Evolutionary conservation across 2,888 invertebrate genomes (phyloP).

Genomic region (Rotaria macrura): DNA sequence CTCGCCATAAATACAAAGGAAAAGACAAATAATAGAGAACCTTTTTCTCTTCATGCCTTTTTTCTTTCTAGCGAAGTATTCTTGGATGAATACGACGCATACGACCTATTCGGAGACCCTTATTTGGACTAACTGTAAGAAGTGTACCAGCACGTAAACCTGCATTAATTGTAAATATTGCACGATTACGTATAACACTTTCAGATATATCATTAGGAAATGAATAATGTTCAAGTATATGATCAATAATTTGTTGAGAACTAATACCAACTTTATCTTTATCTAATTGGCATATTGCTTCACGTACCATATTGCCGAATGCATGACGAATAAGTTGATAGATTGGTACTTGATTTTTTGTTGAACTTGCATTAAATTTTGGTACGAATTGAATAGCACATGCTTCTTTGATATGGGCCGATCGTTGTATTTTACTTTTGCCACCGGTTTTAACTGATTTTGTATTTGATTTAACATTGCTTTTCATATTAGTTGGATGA

Average conservation of each 20-base stretch:
- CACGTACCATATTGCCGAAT: slow-evolving; percentile 11
- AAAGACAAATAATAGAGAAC: no score
- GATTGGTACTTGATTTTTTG: not conserved
- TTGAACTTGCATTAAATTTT: slow-evolving; percentile 12
- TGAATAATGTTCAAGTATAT: not conserved
- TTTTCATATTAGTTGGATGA: not conserved
- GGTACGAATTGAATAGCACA: slow-evolving; percentile 18
- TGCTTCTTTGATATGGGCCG: no score
- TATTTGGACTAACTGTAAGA: not conserved
- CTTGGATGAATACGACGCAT: not conserved
- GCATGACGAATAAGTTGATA: slow-evolving; percentile 21
- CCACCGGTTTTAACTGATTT: no score
- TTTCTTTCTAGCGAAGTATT: not conserved
- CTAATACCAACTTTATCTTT: not conserved
- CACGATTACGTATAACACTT: not conserved
- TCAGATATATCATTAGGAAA: not conserved
- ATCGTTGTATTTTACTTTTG: no score
- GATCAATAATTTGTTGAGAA: slow-evolving; percentile 9
- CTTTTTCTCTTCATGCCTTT: not conserved
- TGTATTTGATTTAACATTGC: not conserved
- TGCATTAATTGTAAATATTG: not conserved
- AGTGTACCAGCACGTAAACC: not conserved
- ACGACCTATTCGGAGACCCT: not conserved
- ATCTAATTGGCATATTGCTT: slow-evolving; percentile 16
- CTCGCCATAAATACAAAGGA: not conserved